Evolutionary conservation across 35 echinoderm and acorn worm genomes (phyloP), one percentile per base, ranked within the genome.

Genomic region (Patiria miniata): DNA sequence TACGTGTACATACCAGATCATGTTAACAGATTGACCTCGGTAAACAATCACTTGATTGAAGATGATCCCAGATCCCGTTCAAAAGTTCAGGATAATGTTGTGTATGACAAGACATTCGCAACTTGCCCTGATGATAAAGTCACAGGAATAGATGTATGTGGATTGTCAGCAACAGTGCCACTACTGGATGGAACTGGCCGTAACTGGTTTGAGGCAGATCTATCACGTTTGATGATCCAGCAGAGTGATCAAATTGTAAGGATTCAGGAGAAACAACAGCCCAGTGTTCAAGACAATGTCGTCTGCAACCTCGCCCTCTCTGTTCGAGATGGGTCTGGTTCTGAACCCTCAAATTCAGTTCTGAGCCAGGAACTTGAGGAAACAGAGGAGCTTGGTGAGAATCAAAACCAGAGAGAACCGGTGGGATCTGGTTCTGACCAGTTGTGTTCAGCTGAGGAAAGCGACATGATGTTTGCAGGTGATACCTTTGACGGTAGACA

Each of bases 361-460:
- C 12, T 47, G 42, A 47, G 14, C 34, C 2, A 22, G 8, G 8
- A 73, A 73, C 34, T 7, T 30, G 65, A 73, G 8, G 65, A 73
- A 15, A 73, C 2, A 21, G 60, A 68, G 30, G 60, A 10, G 29
- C 10, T 14, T 30, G 26, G 34, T 23, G 23, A 23, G 65, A n/a
- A n/a, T n/a, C n/a, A n/a, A n/a, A n/a, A n/a, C n/a, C n/a, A n/a
- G n/a, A 73, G 2, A 10, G 29, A 73, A 73, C 65, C 65, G 29
- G 65, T 14, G 14, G 34, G 65, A 73, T 32, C 65, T 16, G 65
- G 26, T 36, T 73, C 65, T 73, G 65, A 73, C 65, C 65, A 73
- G 65, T 22, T 73, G 14, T 34, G 14, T 73, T 23, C 26, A 73
- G 65, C 65, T 73, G 34, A 32, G 42, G 42, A 47, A 47, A 47